These are phyloP conservation scores for Amazona ochrocephala DNA, from an alignment of 2,797 vertebrate genomes.

Conservation along the genomic window DNA sequence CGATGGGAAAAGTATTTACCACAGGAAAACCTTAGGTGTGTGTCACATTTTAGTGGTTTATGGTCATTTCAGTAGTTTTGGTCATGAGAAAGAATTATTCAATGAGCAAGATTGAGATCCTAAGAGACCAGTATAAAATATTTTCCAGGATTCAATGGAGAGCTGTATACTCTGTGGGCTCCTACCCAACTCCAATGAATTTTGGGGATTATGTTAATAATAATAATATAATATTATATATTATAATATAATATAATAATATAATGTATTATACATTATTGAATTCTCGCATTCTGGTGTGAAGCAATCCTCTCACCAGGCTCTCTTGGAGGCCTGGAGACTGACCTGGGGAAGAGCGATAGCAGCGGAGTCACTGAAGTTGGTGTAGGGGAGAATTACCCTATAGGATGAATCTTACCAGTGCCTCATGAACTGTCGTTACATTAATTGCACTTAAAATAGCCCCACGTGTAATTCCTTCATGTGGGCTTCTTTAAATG, in stretches of 20 bases:
- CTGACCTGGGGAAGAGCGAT: neutral
- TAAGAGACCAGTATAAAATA: neutral
- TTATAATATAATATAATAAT: too few species aligned
- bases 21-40: neutral
- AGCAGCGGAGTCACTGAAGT: fast-evolving
- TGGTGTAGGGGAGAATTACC: neutral
- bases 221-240: too few species aligned
- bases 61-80: neutral
- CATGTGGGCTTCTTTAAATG: neutral
- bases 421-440: neutral
- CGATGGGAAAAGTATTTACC: neutral
- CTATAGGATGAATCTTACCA: fast-evolving
- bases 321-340: neutral
- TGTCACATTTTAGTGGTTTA: neutral
- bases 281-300: neutral
- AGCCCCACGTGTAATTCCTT: neutral
- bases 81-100: neutral
- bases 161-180: neutral
- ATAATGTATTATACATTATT: neutral
- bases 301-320: neutral
- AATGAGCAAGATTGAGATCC: fast-evolving
- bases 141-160: neutral
- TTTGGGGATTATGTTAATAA: neutral
- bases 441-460: neutral
- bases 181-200: neutral